Base-by-base conservation (phyloP, 2,113 vertebrate species). In the Ailuropoda melanoleuca region DNA sequence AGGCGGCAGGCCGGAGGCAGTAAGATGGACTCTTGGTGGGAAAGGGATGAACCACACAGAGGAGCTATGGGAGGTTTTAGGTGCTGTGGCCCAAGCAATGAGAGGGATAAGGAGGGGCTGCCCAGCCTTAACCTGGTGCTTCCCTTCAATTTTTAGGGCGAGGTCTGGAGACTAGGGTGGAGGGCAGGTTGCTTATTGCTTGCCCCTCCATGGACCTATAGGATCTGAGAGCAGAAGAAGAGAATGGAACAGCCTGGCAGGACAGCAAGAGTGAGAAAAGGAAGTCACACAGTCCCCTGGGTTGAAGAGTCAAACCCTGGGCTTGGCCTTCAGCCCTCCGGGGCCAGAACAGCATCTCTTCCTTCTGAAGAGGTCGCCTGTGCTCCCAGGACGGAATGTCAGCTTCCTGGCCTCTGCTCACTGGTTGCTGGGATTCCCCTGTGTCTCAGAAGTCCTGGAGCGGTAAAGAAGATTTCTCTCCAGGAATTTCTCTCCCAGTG, bases 391-490 rank as follows among this genome's bases (percentile, higher is more conserved):
- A 66, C 48, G 66, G 50, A 34, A 23, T 48, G 66, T 82, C n/a
- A 58, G 82, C 68, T n/a, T 81, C 70, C 90, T 15, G 10, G 90
- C 29, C 56, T 48, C 15, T 0, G 3, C 72, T 53, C 92, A 87
- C 87, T 43, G 37, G 85, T 29, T 90, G 23, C 53, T 70, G 66
- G 62, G 19, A 83, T 55, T 92, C 75, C 95, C 86, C 60, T 4
- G 50, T 83, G 83, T 83, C 82, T 95, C 74, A 70, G 62, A 88
- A 64, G 91, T 39, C 86, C 77, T 11, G 75, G 60, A 90, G 58
- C 90, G 58, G 48, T 46, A 46, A 93, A 87, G n/a, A 26, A 86
- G 90, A 70, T 94, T 77, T 88, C 92, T 86, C 81, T 96, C 92
- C 66, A 46, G 34, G 90, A 89, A 77, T 29, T 70, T 72, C 92